Evolutionary conservation across 2,797 vertebrate genomes (phyloP).

Genomic region (Lepus townsendii): DNA sequence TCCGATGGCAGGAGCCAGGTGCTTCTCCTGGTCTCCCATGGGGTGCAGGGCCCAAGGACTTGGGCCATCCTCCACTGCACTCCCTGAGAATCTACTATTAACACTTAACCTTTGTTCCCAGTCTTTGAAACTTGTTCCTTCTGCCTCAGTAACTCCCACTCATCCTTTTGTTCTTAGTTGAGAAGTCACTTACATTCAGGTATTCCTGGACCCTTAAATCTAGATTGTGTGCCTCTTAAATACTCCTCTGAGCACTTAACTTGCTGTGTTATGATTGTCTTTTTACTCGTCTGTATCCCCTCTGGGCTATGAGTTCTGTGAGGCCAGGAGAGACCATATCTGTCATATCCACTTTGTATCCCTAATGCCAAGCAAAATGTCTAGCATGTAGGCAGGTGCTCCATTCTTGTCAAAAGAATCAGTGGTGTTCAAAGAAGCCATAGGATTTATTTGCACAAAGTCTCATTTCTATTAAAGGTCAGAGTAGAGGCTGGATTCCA

Average conservation of each 20-base stretch:
- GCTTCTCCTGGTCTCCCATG: no score
- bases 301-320: background rate
- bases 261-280: background rate
- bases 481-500: conserved; percentile 33
- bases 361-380: background rate
- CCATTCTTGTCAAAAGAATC: background rate
- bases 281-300: background rate
- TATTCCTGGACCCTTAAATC: conserved; percentile 35
- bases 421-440: background rate
- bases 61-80: no score
- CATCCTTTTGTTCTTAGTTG: conserved; percentile 36
- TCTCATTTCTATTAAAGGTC: background rate
- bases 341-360: background rate
- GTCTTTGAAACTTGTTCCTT: conserved; percentile 12
- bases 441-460: background rate
- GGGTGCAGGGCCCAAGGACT: no score
- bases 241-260: background rate
- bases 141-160: background rate
- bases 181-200: conserved; percentile 13
- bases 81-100: no score
- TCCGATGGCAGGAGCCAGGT: no score
- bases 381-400: background rate
- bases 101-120: background rate
- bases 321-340: background rate
- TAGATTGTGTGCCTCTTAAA: background rate